phyloP scores from a whole-genome alignment of 2,888 invertebrate species.

The Melanostoma scalare region DNA sequence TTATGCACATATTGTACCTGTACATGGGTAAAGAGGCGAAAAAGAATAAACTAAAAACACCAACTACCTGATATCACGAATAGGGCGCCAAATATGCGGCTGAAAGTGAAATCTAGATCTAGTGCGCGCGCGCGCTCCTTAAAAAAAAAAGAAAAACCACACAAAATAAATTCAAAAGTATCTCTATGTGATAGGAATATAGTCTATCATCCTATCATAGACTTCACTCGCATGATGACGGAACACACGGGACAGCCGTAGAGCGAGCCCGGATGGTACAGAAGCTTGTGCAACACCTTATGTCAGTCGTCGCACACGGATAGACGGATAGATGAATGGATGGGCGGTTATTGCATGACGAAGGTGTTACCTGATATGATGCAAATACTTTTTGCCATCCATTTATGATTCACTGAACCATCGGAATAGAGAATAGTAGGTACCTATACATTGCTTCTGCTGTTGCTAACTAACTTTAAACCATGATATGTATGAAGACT shows the following conservation, averaged over 20 bases:
- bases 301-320: constrained; percentile 41
- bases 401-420: constrained; percentile 66
- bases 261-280: constrained; percentile 32
- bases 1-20: constrained; percentile 13
- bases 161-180: constrained; percentile 26
- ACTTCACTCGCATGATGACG: constrained; percentile 33
- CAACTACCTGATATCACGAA: constrained; percentile 61
- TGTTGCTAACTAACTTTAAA: not conserved
- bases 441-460: not conserved
- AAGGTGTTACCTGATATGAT: constrained; percentile 71
- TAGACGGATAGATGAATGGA: constrained; percentile 49
- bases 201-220: constrained; percentile 4
- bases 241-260: constrained; percentile 19
- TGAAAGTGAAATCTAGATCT: constrained; percentile 53
- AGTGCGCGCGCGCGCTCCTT: constrained; percentile 33
- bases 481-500: no score
- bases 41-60: constrained; percentile 6
- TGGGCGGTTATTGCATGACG: constrained; percentile 71
- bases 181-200: constrained; percentile 7
- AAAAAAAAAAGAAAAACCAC: constrained; percentile 14
- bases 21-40: not conserved
- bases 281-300: constrained; percentile 69
- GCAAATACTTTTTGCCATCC: constrained; percentile 63
- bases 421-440: not conserved
- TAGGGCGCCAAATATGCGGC: constrained; percentile 56